Conservation (phyloP, 2,888 invertebrate genomes). For the Fragum fragum region DNA sequence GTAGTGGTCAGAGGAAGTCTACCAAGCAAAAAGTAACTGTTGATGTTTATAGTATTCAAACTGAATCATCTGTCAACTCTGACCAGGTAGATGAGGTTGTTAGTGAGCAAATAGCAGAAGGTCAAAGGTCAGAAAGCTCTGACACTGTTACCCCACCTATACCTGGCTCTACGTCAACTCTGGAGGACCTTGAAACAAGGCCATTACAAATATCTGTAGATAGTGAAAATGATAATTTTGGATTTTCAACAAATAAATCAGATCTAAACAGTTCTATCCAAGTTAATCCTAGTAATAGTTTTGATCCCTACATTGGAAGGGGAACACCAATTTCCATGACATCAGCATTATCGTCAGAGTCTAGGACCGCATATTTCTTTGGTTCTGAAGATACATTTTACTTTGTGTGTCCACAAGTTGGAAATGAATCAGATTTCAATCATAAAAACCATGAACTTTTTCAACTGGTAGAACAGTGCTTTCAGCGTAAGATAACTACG, state of each 20-base stretch:
- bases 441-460: conserved; percentile 59
- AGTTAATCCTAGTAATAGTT: conserved; percentile 11
- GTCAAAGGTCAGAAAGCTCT: not conserved
- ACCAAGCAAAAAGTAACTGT: not conserved
- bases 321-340: conserved; percentile 54
- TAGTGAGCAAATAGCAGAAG: not conserved
- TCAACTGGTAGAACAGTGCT: conserved; percentile 76
- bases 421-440: conserved; percentile 50
- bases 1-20: not conserved
- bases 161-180: not conserved
- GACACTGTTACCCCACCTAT: not conserved
- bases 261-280: not conserved
- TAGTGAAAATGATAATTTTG: not conserved
- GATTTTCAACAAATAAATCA: not conserved
- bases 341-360: conserved; percentile 54
- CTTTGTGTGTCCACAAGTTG: conserved; percentile 62
- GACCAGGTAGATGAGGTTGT: not conserved
- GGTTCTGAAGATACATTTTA: conserved; percentile 58
- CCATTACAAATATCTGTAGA: not conserved
- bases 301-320: conserved; percentile 51
- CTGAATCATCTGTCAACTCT: not conserved
- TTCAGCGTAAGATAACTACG: conserved; percentile 75
- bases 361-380: conserved; percentile 50
- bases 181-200: not conserved
- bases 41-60: not conserved